Percentiles rank a stretch among this genome's conserved stretches.
phyloP scores from a whole-genome alignment of 2,113 vertebrate genomes.

The Ophiodon elongatus region DNA sequence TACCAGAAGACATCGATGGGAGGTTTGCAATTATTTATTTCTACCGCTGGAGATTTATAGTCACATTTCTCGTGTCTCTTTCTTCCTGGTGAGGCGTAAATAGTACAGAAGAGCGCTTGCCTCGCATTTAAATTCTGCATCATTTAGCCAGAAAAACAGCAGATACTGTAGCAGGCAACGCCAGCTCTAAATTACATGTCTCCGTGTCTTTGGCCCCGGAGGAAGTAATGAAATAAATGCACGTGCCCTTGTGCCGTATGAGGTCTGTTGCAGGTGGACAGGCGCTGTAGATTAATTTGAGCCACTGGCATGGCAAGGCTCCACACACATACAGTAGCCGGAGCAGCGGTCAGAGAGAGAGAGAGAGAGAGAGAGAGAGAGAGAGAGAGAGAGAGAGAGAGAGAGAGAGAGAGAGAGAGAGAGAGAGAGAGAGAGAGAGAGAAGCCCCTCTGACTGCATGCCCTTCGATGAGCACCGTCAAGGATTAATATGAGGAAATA shows the following conservation, averaged over 20 bases:
- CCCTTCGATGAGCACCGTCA: conserved; percentile 84
- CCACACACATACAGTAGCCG: conserved; percentile 70
- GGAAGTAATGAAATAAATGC: conserved; percentile 64
- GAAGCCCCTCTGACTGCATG: conserved; percentile 75
- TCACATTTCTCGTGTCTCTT: conserved; percentile 28
- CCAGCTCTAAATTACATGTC: conserved; percentile 58
- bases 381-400: too few relatives aligned
- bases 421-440: conserved; percentile 34
- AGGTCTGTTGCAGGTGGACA: conserved; percentile 66
- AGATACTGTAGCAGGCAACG: conserved; percentile 17
- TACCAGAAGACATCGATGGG: conserved; percentile 20
- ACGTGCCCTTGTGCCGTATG: conserved; percentile 62
- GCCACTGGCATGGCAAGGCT: conserved; percentile 85
- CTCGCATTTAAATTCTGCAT: conserved; percentile 47
- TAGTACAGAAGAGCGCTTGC: background rate
- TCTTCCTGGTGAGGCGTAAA: conserved; percentile 10
- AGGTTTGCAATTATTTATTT: conserved; percentile 38
- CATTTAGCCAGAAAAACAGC: conserved; percentile 45
- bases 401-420: conserved; percentile 3
- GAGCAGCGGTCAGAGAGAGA: conserved; percentile 72
- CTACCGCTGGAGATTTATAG: conserved; percentile 9
- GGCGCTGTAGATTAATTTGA: conserved; percentile 84
- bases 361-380: conserved; percentile 7
- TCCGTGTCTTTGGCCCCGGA: conserved; percentile 46
- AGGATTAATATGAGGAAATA: conserved; percentile 86